Percentiles rank a stretch among this genome's conserved stretches.
Evolutionary conservation across 2,113 vertebrate genomes (phyloP).

Genomic region (Antennarius striatus): DNA sequence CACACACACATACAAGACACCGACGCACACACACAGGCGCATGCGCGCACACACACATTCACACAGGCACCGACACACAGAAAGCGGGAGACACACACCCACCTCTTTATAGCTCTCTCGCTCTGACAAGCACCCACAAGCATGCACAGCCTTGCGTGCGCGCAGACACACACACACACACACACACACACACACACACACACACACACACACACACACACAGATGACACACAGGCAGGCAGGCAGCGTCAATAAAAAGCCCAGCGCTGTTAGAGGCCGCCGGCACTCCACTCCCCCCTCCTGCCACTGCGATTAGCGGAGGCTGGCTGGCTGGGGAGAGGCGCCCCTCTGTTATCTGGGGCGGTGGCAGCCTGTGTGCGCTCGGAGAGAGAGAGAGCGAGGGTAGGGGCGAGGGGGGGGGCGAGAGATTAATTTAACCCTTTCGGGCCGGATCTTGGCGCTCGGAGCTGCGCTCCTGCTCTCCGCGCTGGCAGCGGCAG

Average conservation of each 20-base stretch:
- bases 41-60: slow-evolving; percentile 14
- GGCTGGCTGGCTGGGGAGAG: slow-evolving; percentile 76
- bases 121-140: slow-evolving; percentile 54
- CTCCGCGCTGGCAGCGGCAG: slow-evolving; percentile 33
- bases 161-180: slow-evolving; percentile 19
- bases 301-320: slow-evolving; percentile 78
- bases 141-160: slow-evolving; percentile 15
- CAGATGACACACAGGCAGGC: slow-evolving; percentile 40
- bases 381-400: slow-evolving; percentile 24
- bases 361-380: slow-evolving; percentile 76
- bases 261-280: slow-evolving; percentile 77
- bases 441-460: slow-evolving; percentile 54
- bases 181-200: slow-evolving; percentile 1
- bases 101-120: slow-evolving; percentile 62
- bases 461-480: slow-evolving; percentile 40
- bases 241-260: slow-evolving; percentile 78
- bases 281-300: slow-evolving; percentile 71
- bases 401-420: slow-evolving; percentile 2
- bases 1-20: background rate
- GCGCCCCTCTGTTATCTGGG: slow-evolving; percentile 80
- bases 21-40: background rate
- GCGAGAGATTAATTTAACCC: slow-evolving; percentile 75
- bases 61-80: background rate
- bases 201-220: slow-evolving; percentile 31
- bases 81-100: slow-evolving; percentile 27